Evolutionary conservation across 1,140 invertebrate genomes (phyloP).

Genomic region (Lepidurus packardi): DNA sequence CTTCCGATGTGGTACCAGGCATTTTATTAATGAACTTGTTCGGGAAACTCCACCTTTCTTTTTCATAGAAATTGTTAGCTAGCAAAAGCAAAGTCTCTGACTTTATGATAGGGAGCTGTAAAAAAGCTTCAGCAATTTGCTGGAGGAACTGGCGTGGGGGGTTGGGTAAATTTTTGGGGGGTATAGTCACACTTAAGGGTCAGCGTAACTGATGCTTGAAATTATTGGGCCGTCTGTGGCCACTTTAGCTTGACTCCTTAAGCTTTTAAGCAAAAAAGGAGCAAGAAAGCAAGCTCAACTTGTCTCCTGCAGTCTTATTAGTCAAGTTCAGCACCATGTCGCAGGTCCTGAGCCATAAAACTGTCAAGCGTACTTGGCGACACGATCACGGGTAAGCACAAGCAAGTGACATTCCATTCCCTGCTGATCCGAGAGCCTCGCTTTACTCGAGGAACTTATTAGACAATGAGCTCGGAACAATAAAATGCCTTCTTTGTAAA

Average conservation of each 20-base stretch:
- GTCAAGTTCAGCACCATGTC: conserved; percentile 9
- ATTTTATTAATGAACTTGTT: conserved; percentile 18
- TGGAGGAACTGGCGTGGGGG: not conserved
- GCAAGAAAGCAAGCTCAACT: not conserved
- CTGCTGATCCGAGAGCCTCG: not conserved
- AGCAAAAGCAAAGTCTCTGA: not conserved
- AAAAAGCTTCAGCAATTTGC: not conserved
- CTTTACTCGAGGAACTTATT: not conserved
- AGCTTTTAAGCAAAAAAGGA: not conserved
- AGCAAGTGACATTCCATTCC: not conserved
- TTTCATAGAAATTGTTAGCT: not conserved
- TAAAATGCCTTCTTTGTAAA: no score
- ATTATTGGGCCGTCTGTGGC: not conserved
- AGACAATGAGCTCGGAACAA: not conserved
- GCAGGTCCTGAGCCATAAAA: conserved; percentile 10
- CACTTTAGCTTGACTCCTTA: conserved; percentile 1
- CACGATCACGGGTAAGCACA: not conserved
- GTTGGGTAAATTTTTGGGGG: not conserved
- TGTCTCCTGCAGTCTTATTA: not conserved
- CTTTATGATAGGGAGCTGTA: not conserved
- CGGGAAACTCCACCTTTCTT: not conserved
- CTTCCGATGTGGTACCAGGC: not conserved
- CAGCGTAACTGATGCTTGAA: conserved; percentile 9
- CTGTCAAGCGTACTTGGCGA: conserved; percentile 9
- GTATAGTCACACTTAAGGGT: conserved; percentile 8